Evolutionary conservation across 2,113 vertebrate genomes (phyloP).

Genomic region (Pedionomus torquatus): DNA sequence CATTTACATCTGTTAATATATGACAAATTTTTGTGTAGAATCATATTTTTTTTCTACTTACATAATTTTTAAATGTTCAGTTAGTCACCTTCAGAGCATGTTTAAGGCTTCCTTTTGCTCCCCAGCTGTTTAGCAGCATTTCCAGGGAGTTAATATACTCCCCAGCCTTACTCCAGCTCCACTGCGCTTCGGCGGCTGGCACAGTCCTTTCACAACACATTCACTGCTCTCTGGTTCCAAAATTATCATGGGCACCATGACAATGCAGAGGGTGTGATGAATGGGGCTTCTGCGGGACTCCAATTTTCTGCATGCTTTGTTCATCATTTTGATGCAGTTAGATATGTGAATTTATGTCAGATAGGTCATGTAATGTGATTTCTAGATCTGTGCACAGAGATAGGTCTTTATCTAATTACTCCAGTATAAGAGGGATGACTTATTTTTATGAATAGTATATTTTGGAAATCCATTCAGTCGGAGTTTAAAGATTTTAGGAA

Average conservation of each 20-base stretch:
- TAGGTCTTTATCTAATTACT: background rate
- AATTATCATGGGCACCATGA: fast-evolving
- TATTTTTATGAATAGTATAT: background rate
- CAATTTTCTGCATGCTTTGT: background rate
- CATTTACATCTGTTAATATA: background rate
- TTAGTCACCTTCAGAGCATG: background rate
- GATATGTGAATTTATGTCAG: background rate
- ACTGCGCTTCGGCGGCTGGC: fast-evolving
- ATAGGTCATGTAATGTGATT: background rate
- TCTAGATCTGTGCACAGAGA: background rate
- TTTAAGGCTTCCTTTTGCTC: background rate
- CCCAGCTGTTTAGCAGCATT: background rate
- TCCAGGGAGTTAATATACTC: background rate
- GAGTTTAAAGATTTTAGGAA: background rate
- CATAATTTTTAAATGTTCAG: background rate
- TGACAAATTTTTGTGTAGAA: background rate
- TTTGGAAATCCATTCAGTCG: background rate
- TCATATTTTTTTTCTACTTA: background rate
- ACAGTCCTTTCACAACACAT: background rate
- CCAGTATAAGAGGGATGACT: background rate
- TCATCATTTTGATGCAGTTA: background rate
- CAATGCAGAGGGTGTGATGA: background rate
- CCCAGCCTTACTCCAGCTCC: background rate
- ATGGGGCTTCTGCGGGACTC: background rate
- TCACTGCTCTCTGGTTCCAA: background rate